Evolutionary conservation across 2,888 invertebrate species (phyloP).

Genomic region (Parasteatoda lunata): DNA sequence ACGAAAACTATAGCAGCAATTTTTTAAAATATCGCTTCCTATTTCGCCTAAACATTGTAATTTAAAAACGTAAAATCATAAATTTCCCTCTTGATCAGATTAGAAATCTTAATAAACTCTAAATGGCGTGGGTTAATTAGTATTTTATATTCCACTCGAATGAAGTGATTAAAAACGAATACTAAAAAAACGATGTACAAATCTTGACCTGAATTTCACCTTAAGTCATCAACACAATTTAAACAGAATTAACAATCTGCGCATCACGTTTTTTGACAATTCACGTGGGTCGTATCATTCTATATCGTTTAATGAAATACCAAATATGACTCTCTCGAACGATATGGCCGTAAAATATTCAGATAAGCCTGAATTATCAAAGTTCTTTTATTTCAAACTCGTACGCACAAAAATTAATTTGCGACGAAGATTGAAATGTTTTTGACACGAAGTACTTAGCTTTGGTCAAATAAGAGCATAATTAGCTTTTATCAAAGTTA

Average conservation of each 20-base stretch:
- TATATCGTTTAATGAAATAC: constrained; percentile 9
- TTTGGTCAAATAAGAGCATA: no score
- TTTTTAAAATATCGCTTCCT: no score
- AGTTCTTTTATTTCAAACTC: constrained; percentile 10
- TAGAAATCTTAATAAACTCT: constrained; percentile 16
- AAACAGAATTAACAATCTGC: constrained; percentile 53
- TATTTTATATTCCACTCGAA: constrained; percentile 48
- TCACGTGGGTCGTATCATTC: constrained; percentile 28
- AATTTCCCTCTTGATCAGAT: constrained; percentile 24
- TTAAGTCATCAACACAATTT: constrained; percentile 38
- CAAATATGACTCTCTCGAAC: constrained; percentile 4
- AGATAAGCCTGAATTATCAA: constrained; percentile 21
- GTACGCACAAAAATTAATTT: constrained; percentile 19
- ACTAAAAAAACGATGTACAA: constrained; percentile 18
- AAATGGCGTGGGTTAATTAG: constrained; percentile 56
- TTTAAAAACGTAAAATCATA: not conserved
- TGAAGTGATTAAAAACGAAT: constrained; percentile 19
- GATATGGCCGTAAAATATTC: constrained; percentile 37
- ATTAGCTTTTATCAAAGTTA: no score
- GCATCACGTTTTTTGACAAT: constrained; percentile 41
- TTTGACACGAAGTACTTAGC: no score
- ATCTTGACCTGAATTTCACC: constrained; percentile 50
- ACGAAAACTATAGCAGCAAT: no score
- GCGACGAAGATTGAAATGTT: constrained; percentile 20
- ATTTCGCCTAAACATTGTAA: not conserved